phyloP scores from a whole-genome alignment of 2,888 invertebrate genomes.

The Ligdia adustata region DNA sequence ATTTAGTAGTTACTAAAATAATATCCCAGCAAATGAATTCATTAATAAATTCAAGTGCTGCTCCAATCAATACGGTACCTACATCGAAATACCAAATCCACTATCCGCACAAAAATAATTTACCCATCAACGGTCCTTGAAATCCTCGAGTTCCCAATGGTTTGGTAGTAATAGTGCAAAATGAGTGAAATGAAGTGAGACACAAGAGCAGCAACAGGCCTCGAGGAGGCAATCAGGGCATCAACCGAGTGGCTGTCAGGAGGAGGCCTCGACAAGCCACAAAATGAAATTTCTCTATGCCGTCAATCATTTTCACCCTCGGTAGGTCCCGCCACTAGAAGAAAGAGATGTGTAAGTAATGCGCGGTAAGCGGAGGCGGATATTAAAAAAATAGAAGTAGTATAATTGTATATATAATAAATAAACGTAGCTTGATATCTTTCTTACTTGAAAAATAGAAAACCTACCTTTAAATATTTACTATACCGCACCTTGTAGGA shows the following conservation, averaged over 20 bases:
- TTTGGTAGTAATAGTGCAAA: slow-evolving; percentile 54
- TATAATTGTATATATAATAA: no score
- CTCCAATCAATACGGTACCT: neutral
- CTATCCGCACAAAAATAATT: slow-evolving; percentile 3
- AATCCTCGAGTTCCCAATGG: slow-evolving; percentile 54
- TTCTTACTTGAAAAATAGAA: no score
- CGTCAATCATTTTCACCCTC: slow-evolving; percentile 83
- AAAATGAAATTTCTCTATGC: slow-evolving; percentile 81
- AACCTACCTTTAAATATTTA: no score
- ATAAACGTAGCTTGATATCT: no score
- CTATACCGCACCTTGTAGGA: no score
- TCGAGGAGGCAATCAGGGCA: slow-evolving; percentile 65
- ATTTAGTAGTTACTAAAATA: no score
- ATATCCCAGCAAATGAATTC: slow-evolving; percentile 8
- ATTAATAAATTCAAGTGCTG: slow-evolving; percentile 21
- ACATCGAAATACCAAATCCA: neutral
- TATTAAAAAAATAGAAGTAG: no score
- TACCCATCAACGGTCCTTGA: slow-evolving; percentile 18
- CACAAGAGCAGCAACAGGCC: slow-evolving; percentile 66
- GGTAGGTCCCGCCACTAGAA: slow-evolving; percentile 50
- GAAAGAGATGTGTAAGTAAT: no score
- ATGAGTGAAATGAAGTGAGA: slow-evolving; percentile 73
- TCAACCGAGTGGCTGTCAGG: slow-evolving; percentile 48
- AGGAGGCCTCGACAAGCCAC: slow-evolving; percentile 78
- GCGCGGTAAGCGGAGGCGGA: no score